Evolutionary conservation across 2,888 invertebrate species (phyloP).

Genomic region (Euplagia quadripunctaria): DNA sequence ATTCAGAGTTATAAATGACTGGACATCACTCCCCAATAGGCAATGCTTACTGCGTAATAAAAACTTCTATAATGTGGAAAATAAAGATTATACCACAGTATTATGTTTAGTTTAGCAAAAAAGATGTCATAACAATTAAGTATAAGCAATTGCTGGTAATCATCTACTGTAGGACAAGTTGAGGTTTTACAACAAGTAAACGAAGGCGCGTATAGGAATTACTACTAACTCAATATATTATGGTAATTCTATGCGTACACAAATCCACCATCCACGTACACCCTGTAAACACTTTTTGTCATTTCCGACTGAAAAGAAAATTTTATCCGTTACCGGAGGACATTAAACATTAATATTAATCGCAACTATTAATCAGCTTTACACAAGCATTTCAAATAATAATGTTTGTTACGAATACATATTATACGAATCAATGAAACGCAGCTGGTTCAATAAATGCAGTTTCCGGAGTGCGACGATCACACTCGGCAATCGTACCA

Average conservation of each 20-base stretch:
- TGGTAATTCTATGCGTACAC: too few relatives aligned
- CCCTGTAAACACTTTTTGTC: too few relatives aligned
- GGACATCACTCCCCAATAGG: background rate
- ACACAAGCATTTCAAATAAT: background rate
- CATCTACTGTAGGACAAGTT: conserved; percentile 3
- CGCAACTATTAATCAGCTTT: background rate
- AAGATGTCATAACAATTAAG: conserved; percentile 2
- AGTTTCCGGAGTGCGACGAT: conserved; percentile 49
- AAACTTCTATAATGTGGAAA: conserved; percentile 10
- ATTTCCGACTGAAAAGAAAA: too few relatives aligned
- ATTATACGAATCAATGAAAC: conserved; percentile 38
- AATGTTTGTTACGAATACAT: background rate
- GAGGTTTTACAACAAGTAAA: conserved; percentile 14
- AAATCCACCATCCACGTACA: too few relatives aligned
- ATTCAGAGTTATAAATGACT: conserved; percentile 16
- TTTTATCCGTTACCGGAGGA: too few relatives aligned
- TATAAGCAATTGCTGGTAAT: conserved; percentile 19
- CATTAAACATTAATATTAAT: background rate
- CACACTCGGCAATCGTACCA: conserved; percentile 29
- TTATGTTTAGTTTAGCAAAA: too few relatives aligned
- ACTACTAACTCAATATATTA: too few relatives aligned
- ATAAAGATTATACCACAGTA: conserved; percentile 2
- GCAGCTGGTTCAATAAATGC: conserved; percentile 45
- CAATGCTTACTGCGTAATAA: background rate
- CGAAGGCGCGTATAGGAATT: background rate